phyloP scores from a whole-genome alignment of 2,888 invertebrate species.

The Dastarcus helophoroides region DNA sequence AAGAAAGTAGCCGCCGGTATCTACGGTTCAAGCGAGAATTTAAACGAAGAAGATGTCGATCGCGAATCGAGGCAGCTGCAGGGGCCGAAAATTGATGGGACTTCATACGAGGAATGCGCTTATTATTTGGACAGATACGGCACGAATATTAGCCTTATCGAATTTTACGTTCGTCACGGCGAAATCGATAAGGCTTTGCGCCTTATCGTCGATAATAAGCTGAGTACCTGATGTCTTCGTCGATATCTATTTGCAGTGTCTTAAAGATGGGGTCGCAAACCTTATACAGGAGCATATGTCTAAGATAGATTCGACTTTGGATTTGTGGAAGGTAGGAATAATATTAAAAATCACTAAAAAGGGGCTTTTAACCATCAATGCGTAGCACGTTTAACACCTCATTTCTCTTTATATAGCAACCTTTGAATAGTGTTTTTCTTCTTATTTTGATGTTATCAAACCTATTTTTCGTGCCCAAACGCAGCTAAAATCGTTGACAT shows the following conservation, averaged over 20 bases:
- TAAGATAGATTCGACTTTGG: conserved; percentile 52
- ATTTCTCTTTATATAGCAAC: not conserved
- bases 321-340: conserved; percentile 56
- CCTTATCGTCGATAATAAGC: conserved; percentile 56
- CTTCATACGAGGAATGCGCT: conserved; percentile 65
- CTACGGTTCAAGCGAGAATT: conserved; percentile 19
- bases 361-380: conserved; percentile 1
- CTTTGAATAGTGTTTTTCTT: too few species aligned
- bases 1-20: conserved; percentile 35
- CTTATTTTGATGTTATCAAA: too few species aligned
- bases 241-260: conserved; percentile 59
- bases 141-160: conserved; percentile 58
- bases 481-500: too few species aligned
- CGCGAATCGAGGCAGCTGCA: conserved; percentile 8
- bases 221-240: conserved; percentile 61
- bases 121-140: conserved; percentile 76
- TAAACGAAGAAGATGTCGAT: conserved; percentile 6
- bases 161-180: conserved; percentile 64
- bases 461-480: too few species aligned
- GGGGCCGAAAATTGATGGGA: conserved; percentile 37
- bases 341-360: too few species aligned
- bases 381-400: not conserved
- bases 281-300: conserved; percentile 52
- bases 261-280: conserved; percentile 52
- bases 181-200: conserved; percentile 56